Evolutionary conservation across 2,797 vertebrate species (phyloP), one percentile per base, ranked within the genome.

Genomic region (Notolepis coatsorum): DNA sequence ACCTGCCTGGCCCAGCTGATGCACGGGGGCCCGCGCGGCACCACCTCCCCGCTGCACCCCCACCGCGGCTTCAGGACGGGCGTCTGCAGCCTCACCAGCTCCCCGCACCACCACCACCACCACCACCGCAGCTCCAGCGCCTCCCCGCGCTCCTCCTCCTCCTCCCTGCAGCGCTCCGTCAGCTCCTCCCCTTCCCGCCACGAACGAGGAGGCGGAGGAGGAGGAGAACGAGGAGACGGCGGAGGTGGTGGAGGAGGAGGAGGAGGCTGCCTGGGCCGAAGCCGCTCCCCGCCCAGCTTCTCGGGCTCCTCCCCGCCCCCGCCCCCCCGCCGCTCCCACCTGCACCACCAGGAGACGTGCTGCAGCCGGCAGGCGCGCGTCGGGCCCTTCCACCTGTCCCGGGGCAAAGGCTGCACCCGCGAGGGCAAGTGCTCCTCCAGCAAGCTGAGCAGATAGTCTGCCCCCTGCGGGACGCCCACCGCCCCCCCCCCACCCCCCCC

Each of bases 371-470:
- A 95, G 78, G 94, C 92, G 31, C 95, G 96, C 71, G 86, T 93
- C 0, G 73, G 89, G 53, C 89, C 92, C 68, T 84, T 93, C 73
- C 96, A 97, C 91, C 90, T 92, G 65, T 75, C 90, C 60, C 81
- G 84, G 71, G 89, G 88, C 1, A 94, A 94, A 67, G 75, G 68
- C 38, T 92, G 94, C 51, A 87, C 85, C 79, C 93, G 94, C 49
- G 97, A 97, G 87, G 93, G 90, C 73, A 98, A 97, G 91, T 95
- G 95, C 82, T 93, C n/a, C n/a, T n/a, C 93, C 80, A 94, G 88
- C 90, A 99, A 99, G 86, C 93, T 98, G 86, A 97, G 96, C 93
- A 98, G 98, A 96, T 99, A 98, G 93, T 95, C 84, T n/a, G 80
- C 77, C 50, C 7, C 52, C 13, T 5, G 15, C 3, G n/a, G 38